phyloP scores from a whole-genome alignment of 1,140 invertebrate species.

The Teleogryllus occipitalis region DNA sequence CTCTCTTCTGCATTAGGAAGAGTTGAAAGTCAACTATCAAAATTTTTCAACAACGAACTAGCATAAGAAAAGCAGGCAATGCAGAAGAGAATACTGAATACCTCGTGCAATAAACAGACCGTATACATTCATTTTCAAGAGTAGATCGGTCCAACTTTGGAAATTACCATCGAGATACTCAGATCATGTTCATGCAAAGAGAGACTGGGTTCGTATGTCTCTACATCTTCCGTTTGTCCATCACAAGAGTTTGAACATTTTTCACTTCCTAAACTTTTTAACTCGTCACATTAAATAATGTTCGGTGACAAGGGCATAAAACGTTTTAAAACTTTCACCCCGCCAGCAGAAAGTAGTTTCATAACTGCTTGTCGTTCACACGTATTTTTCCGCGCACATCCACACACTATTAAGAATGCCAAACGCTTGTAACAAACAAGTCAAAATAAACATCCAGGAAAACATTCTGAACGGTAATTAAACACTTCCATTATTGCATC shows the following conservation, averaged over 20 bases:
- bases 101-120: background rate
- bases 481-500: constrained; percentile 17
- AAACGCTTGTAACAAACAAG: background rate
- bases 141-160: background rate
- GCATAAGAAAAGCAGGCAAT: background rate
- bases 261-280: too few species aligned
- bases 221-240: too few species aligned
- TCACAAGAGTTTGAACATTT: too few species aligned
- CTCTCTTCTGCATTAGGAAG: background rate
- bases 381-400: background rate
- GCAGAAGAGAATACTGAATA: background rate
- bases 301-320: too few species aligned
- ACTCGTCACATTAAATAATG: too few species aligned
- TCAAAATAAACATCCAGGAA: constrained; percentile 13
- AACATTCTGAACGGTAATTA: constrained; percentile 2
- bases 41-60: background rate
- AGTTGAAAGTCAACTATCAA: background rate
- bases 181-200: too few species aligned
- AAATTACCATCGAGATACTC: too few species aligned
- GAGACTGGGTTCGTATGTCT: too few species aligned
- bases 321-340: too few species aligned
- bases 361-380: background rate
- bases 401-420: background rate
- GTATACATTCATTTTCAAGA: background rate
- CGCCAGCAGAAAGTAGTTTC: background rate